phyloP scores from a whole-genome alignment of 2,113 vertebrate species.

The Zosterops hypoxanthus region DNA sequence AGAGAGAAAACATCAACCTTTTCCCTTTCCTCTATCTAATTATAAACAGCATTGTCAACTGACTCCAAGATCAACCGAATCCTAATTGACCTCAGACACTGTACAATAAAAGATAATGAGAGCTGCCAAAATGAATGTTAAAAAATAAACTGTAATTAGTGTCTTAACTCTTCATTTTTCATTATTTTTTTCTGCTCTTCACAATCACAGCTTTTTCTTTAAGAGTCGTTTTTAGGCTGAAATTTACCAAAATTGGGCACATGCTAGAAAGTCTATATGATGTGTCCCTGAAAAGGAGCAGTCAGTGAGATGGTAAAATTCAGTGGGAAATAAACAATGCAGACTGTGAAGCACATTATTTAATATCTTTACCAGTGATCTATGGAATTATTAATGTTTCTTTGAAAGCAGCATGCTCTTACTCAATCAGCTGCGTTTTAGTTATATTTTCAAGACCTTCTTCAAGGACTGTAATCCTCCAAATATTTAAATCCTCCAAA shows the following conservation, averaged over 20 bases:
- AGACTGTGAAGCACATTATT: neutral
- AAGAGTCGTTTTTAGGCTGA: neutral
- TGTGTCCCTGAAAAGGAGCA: constrained; percentile 21
- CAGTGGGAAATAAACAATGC: neutral
- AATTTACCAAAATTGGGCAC: neutral
- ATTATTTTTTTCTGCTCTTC: neutral
- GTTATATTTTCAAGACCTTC: neutral
- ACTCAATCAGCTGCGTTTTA: neutral
- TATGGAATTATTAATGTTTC: neutral
- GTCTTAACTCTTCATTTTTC: constrained; percentile 34
- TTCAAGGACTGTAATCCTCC: neutral
- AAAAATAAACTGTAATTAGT: constrained; percentile 11
- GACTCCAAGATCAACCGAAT: constrained; percentile 47
- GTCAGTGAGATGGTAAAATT: neutral
- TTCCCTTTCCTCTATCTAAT: constrained; percentile 49
- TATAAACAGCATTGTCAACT: constrained; percentile 48
- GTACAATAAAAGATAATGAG: constrained; percentile 19
- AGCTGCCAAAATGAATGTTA: constrained; percentile 36
- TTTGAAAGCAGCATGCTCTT: neutral
- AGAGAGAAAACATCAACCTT: constrained; percentile 39
- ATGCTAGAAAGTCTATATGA: neutral
- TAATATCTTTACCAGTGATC: neutral
- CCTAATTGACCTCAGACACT: constrained; percentile 40
- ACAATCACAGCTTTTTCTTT: neutral
- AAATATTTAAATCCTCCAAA: neutral